These are phyloP conservation scores for Cerceris rybyensis DNA, from an alignment of 2,888 invertebrate genomes.

Conservation along the genomic window DNA sequence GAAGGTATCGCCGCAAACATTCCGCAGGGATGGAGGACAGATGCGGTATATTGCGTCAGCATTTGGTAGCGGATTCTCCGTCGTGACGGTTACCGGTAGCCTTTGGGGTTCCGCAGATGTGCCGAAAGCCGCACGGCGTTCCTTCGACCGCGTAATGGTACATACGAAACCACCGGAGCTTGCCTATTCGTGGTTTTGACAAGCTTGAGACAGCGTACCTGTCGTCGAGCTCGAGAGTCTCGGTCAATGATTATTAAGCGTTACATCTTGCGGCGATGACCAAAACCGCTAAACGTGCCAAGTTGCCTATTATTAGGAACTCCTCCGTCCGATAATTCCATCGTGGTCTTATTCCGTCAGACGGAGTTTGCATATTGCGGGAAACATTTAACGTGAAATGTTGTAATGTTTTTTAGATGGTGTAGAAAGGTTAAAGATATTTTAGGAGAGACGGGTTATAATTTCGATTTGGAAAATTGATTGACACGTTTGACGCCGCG, in stretches of 20 bases:
- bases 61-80: slow-evolving; percentile 65
- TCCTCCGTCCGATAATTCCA: slow-evolving; percentile 5
- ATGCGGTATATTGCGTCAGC: slow-evolving; percentile 66
- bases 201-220: slow-evolving; percentile 65
- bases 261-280: slow-evolving; percentile 47
- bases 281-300: slow-evolving; percentile 40
- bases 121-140: slow-evolving; percentile 67
- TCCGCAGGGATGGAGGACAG: slow-evolving; percentile 66
- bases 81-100: slow-evolving; percentile 54
- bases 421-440: too few relatives aligned
- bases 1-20: slow-evolving; percentile 69
- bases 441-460: too few relatives aligned
- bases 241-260: slow-evolving; percentile 56
- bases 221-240: slow-evolving; percentile 36
- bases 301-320: slow-evolving; percentile 27
- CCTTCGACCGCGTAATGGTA: slow-evolving; percentile 51
- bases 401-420: too few relatives aligned
- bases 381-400: too few relatives aligned
- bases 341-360: background rate
- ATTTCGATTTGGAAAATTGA: too few relatives aligned
- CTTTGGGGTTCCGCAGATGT: slow-evolving; percentile 70
- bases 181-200: slow-evolving; percentile 74
- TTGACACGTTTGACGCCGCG: too few relatives aligned
- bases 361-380: too few relatives aligned
- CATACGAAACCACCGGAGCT: slow-evolving; percentile 54